Evolutionary conservation across 1,140 invertebrate genomes (phyloP).

Genomic region (Drosophila biarmipes): DNA sequence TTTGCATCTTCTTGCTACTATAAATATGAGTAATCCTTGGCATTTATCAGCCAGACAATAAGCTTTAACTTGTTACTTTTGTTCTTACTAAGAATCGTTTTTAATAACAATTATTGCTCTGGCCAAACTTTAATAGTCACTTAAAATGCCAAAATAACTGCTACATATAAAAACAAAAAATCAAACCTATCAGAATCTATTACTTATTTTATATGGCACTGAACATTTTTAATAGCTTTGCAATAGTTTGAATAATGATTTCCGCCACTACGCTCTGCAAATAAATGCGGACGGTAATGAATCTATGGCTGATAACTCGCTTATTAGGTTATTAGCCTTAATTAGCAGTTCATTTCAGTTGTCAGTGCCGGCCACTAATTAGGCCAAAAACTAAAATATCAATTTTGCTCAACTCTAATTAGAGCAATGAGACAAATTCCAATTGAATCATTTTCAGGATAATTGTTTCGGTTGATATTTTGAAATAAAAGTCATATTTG

Average conservation of each 20-base stretch:
- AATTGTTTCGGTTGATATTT: conserved; percentile 5
- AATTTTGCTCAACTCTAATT: conserved; percentile 24
- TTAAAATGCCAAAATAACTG: not conserved
- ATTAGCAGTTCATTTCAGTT: conserved; percentile 45
- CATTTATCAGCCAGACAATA: not conserved
- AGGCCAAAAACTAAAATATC: conserved; percentile 40
- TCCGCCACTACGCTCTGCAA: conserved; percentile 11
- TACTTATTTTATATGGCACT: not conserved
- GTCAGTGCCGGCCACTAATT: conserved; percentile 38
- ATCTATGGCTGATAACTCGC: conserved; percentile 40
- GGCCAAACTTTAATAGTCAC: not conserved
- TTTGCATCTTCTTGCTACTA: too few relatives aligned
- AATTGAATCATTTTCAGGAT: conserved; percentile 11
- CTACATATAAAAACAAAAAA: not conserved
- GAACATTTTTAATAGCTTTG: not conserved
- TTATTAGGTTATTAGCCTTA: conserved; percentile 41
- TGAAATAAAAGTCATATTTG: not conserved
- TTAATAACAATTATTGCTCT: too few relatives aligned
- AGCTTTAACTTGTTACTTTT: too few relatives aligned
- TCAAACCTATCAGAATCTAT: not conserved
- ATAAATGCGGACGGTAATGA: conserved; percentile 29
- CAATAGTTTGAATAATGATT: conserved; percentile 27
- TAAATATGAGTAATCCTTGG: not conserved
- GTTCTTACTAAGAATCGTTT: too few relatives aligned
- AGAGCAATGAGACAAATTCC: not conserved